phyloP scores from a whole-genome alignment of 2,113 vertebrate genomes.

The Urocitellus parryii region DNA sequence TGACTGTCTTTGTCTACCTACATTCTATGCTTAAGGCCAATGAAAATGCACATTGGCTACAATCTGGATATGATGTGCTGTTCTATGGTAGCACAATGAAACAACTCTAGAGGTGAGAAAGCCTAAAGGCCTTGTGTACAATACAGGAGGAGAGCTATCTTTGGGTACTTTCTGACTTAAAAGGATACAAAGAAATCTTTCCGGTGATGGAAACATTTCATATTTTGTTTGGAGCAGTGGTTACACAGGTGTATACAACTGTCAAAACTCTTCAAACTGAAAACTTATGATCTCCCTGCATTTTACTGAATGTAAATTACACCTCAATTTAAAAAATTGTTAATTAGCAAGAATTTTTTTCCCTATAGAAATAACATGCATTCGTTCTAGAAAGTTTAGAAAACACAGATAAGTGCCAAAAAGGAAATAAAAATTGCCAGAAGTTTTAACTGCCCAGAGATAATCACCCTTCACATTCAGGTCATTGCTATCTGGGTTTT shows the following conservation, averaged over 20 bases:
- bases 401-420: constrained; percentile 28
- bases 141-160: not conserved
- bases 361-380: constrained; percentile 19
- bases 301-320: constrained; percentile 40
- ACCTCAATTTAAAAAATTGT: not conserved
- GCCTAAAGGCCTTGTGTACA: not conserved
- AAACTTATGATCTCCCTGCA: not conserved
- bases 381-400: constrained; percentile 52
- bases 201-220: not conserved
- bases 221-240: not conserved
- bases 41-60: not conserved
- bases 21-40: not conserved
- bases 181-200: not conserved
- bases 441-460: not conserved
- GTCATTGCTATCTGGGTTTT: not conserved
- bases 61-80: not conserved
- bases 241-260: not conserved
- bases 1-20: not conserved
- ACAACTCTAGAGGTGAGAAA: not conserved
- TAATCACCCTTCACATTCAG: not conserved
- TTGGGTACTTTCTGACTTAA: not conserved
- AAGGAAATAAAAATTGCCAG: constrained; percentile 5
- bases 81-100: not conserved
- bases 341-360: not conserved
- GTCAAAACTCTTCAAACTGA: not conserved